Base-by-base conservation (phyloP, 1,140 invertebrate species). In the Tetraneura akinire region DNA sequence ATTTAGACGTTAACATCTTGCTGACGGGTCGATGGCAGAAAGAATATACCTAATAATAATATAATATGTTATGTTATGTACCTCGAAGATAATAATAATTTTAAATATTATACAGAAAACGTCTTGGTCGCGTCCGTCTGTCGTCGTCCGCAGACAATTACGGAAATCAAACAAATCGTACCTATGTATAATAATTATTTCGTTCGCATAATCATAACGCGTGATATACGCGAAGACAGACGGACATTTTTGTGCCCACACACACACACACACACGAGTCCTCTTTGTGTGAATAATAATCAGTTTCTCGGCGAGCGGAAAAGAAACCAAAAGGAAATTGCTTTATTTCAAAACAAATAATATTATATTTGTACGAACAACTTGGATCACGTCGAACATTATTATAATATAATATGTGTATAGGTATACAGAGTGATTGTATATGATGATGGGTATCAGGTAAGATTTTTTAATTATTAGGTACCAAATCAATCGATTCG, bases 131-230 rank as follows among this genome's bases (percentile, higher is more conserved):
- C 18, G 10, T 37, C 11, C 4, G 37, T 26, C 49, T 3, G 32
- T 37, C 53, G 55, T 42, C n/a, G 73, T 26, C 21, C 13, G 29
- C 55, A 55, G 42, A 55, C 51, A 76, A 53, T 76, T 76, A 76
- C 29, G 51, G 18, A 26, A 57, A 45, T 57, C 51, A 57, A 76
- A n/a, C 32, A 57, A 78, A 78, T 62, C 74, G n/a, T n/a, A n/a
- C n/a, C n/a, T n/a, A n/a, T n/a, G n/a, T n/a, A n/a, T n/a, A n/a
- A 47, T 60, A 60, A 78, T 29, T 37, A 78, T 78, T 62, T 78
- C 23, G 49, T 78, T 78, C 23, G 42, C 21, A 42, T 45, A 32
- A 55, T 42, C n/a, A n/a, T n/a, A n/a, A n/a, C n/a, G n/a, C n/a
- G 53, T 76, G 73, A 57, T 42, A n/a, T 32, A n/a, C n/a, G 51